Evolutionary conservation across 2,797 vertebrate genomes (phyloP).

Genomic region (Novumbra hubbsi): DNA sequence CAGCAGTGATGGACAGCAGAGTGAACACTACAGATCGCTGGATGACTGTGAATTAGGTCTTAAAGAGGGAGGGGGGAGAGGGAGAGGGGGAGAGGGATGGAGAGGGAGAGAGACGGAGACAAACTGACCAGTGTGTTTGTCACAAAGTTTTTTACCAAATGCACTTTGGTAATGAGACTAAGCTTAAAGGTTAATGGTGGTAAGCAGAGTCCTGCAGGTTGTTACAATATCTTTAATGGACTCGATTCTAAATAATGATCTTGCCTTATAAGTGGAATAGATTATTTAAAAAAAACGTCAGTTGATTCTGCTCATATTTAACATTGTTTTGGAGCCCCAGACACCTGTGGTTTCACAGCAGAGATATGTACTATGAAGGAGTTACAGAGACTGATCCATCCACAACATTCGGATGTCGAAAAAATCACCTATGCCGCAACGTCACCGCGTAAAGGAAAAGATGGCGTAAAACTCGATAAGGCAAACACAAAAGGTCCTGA

Average conservation of each 20-base stretch:
- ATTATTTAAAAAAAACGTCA: neutral
- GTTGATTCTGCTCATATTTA: neutral
- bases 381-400: neutral
- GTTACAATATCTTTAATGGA: too few species aligned
- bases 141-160: neutral
- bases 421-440: slow-evolving; percentile 9
- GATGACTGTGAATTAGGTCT: neutral
- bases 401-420: neutral
- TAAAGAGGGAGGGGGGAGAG: neutral
- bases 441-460: slow-evolving; percentile 30
- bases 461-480: slow-evolving; percentile 40
- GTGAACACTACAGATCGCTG: slow-evolving; percentile 1
- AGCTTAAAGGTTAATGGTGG: neutral
- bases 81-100: neutral
- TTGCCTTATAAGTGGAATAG: too few species aligned
- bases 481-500: slow-evolving; percentile 60
- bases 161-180: neutral
- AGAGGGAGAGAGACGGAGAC: neutral
- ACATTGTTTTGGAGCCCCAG: neutral
- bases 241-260: too few species aligned
- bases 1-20: slow-evolving; percentile 26
- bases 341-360: neutral
- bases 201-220: too few species aligned
- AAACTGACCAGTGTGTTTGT: neutral
- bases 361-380: neutral